Evolutionary conservation across 2,888 invertebrate species (phyloP).

Genomic region (Cheilosia vernalis): DNA sequence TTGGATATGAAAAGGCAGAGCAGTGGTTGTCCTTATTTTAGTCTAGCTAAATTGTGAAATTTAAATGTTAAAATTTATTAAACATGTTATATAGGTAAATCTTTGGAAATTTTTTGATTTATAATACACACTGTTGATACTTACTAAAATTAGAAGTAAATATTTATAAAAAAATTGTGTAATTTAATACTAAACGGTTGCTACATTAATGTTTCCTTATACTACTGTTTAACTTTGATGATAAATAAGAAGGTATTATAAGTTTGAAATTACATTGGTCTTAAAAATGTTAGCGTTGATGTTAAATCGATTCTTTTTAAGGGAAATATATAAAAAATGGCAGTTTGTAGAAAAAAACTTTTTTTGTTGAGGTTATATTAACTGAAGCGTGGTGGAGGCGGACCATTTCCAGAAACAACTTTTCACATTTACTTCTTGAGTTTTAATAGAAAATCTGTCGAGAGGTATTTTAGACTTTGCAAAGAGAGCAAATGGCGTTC

Average conservation of each 20-base stretch:
- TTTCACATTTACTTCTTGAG: too few relatives aligned
- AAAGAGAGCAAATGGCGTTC: too few relatives aligned
- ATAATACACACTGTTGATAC: slow-evolving; percentile 1
- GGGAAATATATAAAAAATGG: slow-evolving; percentile 12
- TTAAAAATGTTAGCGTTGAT: slow-evolving; percentile 32
- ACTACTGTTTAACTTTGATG: slow-evolving; percentile 21
- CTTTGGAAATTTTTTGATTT: slow-evolving; percentile 7
- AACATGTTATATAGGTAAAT: slow-evolving; percentile 7
- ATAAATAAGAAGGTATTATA: not conserved
- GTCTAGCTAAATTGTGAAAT: slow-evolving; percentile 61
- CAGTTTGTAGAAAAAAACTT: slow-evolving; percentile 7
- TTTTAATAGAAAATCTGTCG: too few relatives aligned
- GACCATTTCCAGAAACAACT: too few relatives aligned
- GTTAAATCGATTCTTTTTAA: not conserved
- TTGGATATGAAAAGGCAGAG: slow-evolving; percentile 51
- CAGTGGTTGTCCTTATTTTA: slow-evolving; percentile 50
- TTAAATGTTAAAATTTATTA: slow-evolving; percentile 15
- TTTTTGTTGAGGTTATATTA: not conserved
- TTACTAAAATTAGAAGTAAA: slow-evolving; percentile 25
- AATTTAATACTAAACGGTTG: not conserved
- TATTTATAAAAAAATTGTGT: not conserved
- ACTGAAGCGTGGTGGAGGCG: too few relatives aligned
- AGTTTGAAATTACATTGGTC: slow-evolving; percentile 17
- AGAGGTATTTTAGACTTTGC: too few relatives aligned
- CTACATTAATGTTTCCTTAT: slow-evolving; percentile 6